Conservation (phyloP, 2,888 invertebrate genomes). For the Sminthurides aquaticus region DNA sequence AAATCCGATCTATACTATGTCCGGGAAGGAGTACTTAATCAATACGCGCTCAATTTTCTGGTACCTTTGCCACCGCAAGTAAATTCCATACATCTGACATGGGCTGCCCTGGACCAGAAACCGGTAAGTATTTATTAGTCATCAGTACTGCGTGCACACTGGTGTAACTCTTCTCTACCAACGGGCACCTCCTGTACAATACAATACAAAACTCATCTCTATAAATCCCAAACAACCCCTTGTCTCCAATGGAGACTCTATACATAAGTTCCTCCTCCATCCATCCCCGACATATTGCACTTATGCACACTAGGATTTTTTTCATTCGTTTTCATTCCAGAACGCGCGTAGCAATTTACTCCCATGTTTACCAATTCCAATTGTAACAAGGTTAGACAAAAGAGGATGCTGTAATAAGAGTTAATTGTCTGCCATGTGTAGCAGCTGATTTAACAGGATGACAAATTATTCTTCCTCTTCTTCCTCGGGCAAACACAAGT, state of each 20-base stretch:
- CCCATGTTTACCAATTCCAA: not conserved
- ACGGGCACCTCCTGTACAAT: too few species aligned
- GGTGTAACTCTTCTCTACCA: too few species aligned
- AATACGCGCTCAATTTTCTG: slow-evolving; percentile 81
- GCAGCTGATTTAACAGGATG: not conserved
- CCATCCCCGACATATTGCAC: not conserved
- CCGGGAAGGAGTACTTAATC: slow-evolving; percentile 79
- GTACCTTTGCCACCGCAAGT: slow-evolving; percentile 79
- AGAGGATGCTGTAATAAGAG: not conserved
- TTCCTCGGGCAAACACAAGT: not conserved
- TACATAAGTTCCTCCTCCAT: not conserved
- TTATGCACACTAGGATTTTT: not conserved
- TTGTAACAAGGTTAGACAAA: too few species aligned
- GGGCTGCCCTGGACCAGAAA: slow-evolving; percentile 76
- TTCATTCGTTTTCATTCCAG: too few species aligned
- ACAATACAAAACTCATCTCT: too few species aligned
- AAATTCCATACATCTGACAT: slow-evolving; percentile 79
- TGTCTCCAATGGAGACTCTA: too few species aligned
- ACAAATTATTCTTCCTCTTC: not conserved
- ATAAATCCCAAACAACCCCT: too few species aligned
- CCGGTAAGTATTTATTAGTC: slow-evolving; percentile 60
- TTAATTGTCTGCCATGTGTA: not conserved
- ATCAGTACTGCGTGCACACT: too few species aligned
- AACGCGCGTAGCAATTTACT: not conserved
- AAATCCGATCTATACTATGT: slow-evolving; percentile 85